phyloP scores from a whole-genome alignment of 2,797 vertebrate genomes.

The Notolepis coatsorum region DNA sequence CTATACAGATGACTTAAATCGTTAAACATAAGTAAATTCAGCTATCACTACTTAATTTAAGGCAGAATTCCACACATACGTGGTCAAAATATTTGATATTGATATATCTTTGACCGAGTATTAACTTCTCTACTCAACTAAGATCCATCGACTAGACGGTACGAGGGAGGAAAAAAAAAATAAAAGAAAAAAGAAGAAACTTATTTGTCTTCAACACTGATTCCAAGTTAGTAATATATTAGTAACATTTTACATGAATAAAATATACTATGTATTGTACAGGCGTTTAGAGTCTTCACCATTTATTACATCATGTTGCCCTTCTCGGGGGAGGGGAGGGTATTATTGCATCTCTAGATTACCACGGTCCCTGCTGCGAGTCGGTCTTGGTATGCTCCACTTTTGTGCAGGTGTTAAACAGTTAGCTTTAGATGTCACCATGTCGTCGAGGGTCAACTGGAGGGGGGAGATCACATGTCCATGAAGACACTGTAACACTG shows the following conservation, averaged over 20 bases:
- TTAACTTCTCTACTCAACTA: slow-evolving; percentile 68
- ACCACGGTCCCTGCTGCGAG: slow-evolving; percentile 54
- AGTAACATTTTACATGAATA: slow-evolving; percentile 79
- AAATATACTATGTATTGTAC: slow-evolving; percentile 82
- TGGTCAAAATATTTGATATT: slow-evolving; percentile 68
- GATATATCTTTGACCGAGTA: slow-evolving; percentile 69
- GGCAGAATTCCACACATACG: slow-evolving; percentile 72
- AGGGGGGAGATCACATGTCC: slow-evolving; percentile 60
- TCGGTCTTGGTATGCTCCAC: slow-evolving; percentile 36
- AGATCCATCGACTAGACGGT: slow-evolving; percentile 71
- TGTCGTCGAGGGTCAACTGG: slow-evolving; percentile 46
- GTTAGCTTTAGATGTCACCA: slow-evolving; percentile 64
- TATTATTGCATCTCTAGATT: slow-evolving; percentile 80
- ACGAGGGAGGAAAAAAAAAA: slow-evolving; percentile 57
- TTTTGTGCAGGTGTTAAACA: slow-evolving; percentile 53
- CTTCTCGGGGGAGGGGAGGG: slow-evolving; percentile 59
- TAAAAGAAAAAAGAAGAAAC: slow-evolving; percentile 65
- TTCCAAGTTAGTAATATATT: slow-evolving; percentile 74
- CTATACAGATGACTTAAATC: slow-evolving; percentile 64
- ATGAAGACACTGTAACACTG: slow-evolving; percentile 63
- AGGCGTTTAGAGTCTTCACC: slow-evolving; percentile 73
- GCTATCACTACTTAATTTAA: slow-evolving; percentile 72
- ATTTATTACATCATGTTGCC: slow-evolving; percentile 74
- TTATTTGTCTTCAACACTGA: slow-evolving; percentile 60
- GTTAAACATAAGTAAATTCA: slow-evolving; percentile 64